These are phyloP conservation scores for Numida meleagris DNA, from an alignment of 2,113 vertebrate genomes.

Conservation along the genomic window DNA sequence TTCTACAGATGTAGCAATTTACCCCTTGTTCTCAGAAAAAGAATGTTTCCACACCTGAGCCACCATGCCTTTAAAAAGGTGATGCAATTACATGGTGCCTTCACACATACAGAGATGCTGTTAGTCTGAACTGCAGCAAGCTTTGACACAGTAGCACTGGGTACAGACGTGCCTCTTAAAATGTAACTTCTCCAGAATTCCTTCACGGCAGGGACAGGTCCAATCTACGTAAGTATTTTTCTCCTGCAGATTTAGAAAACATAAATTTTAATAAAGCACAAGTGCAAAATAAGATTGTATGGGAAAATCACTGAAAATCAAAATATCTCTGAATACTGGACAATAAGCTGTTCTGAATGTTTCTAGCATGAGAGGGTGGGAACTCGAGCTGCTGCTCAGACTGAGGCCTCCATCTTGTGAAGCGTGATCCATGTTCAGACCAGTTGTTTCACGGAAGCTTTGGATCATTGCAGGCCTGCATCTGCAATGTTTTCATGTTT, in stretches of 20 bases:
- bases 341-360: neutral
- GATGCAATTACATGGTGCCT: neutral
- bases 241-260: neutral
- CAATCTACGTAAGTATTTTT: fast-evolving
- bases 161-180: neutral
- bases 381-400: neutral
- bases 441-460: neutral
- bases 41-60: neutral
- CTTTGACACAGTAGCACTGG: neutral
- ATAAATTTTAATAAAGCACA: neutral
- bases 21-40: neutral
- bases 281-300: neutral
- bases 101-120: fast-evolving
- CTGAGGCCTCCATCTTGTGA: fast-evolving
- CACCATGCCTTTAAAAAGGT: neutral
- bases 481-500: neutral
- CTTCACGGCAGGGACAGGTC: neutral
- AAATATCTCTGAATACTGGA: neutral
- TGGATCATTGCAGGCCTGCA: neutral
- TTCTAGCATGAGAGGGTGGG: neutral
- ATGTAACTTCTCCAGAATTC: neutral
- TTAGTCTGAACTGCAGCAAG: neutral
- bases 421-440: fast-evolving
- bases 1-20: neutral
- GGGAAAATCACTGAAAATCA: neutral